Evolutionary conservation across 1,140 invertebrate species (phyloP), one percentile per base, ranked within the genome.

Genomic region (Nebria ingens): DNA sequence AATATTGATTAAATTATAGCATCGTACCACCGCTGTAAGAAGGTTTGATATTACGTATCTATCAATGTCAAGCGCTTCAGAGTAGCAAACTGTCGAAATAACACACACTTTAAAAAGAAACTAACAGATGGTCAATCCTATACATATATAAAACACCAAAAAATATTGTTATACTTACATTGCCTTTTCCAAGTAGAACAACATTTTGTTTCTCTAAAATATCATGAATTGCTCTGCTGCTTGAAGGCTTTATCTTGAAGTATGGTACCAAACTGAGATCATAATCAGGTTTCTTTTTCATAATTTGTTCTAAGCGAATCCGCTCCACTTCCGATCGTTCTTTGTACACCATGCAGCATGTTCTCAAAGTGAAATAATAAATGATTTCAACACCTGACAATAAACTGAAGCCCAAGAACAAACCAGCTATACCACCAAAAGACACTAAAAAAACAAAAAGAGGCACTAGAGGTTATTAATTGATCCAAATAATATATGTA

Each of bases 381-480:
- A 85, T 68, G 4, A 87, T 71, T 67, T 89, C 85, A 0, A 87
- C 80, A 0, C 80, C 83, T 0, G 82, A 84, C 1, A 89, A 66
- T 21, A 89, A 64, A 15, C 83, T 86, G 66, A 86, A 88, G 0
- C 85, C 86, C 0, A 88, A 67, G 67, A 88, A 88, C 1, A 87
- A 72, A 6, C 86, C 85, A 4, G 85, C 85, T 54, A 87, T 86
- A 21, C 84, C 85, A 22, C 83, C 82, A 63, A 84, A 85, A 13
- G 83, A 80, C 25, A 85, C 82, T 84, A 64, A 49, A 69, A 63
- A 1, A 15, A 56, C n/a, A n/a, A n/a, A n/a, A n/a, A n/a, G n/a
- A n/a, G n/a, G n/a, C n/a, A n/a, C n/a, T n/a, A n/a, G n/a, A n/a
- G n/a, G n/a, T n/a, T n/a, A n/a, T n/a, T n/a, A n/a, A n/a, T n/a